Evolutionary conservation across 2,888 invertebrate genomes (phyloP).

Genomic region (Conchocele bisecta): DNA sequence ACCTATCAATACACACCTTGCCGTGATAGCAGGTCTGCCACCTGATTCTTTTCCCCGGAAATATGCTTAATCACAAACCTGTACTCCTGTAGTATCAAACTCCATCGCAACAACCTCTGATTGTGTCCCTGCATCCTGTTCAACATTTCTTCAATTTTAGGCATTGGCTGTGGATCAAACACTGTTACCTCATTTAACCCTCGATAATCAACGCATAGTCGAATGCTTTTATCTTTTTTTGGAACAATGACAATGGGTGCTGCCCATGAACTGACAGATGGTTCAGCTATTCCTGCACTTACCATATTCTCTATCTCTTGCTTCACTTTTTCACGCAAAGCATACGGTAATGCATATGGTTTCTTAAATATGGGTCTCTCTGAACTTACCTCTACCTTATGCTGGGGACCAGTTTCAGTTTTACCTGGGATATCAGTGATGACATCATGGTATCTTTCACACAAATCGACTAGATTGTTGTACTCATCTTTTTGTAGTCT

Average conservation of each 20-base stretch:
- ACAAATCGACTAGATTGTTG: too few relatives aligned
- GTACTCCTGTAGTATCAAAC: too few relatives aligned
- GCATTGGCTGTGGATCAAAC: constrained; percentile 3
- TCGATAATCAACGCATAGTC: constrained; percentile 2
- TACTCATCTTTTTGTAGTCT: too few relatives aligned
- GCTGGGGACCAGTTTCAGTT: neutral
- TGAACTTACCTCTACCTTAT: neutral
- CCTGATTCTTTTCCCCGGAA: too few relatives aligned
- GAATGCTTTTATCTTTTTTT: neutral
- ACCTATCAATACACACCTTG: too few relatives aligned
- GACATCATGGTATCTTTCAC: too few relatives aligned
- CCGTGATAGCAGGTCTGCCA: too few relatives aligned
- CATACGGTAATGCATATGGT: constrained; percentile 2
- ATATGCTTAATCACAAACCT: too few relatives aligned
- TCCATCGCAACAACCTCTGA: too few relatives aligned
- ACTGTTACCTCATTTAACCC: neutral
- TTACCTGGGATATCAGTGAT: neutral
- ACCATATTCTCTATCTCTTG: neutral
- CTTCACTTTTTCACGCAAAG: neutral
- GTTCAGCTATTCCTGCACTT: neutral
- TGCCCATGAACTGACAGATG: neutral
- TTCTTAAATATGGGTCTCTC: neutral
- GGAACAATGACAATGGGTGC: neutral
- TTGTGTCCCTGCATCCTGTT: too few relatives aligned
- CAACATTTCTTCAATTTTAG: neutral